phyloP scores from a whole-genome alignment of 2,888 invertebrate genomes.

The Trissolcus brochymenae region DNA sequence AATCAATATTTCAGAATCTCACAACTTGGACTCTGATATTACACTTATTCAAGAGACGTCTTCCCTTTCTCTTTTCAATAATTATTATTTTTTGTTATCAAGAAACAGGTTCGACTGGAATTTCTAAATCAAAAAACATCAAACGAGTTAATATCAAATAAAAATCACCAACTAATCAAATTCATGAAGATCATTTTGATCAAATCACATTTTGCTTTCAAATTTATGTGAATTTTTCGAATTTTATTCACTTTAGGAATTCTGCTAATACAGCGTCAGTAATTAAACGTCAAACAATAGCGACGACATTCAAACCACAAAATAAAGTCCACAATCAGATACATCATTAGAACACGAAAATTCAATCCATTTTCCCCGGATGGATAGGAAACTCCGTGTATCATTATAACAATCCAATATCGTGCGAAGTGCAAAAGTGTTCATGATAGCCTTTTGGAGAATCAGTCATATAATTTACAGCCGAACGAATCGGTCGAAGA shows the following conservation, averaged over 20 bases:
- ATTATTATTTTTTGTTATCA: not conserved
- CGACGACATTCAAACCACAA: not conserved
- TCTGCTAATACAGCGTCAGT: too few relatives aligned
- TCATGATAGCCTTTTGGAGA: not conserved
- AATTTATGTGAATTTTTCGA: too few relatives aligned
- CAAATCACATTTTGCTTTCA: too few relatives aligned
- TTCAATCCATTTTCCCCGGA: not conserved
- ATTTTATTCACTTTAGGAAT: too few relatives aligned
- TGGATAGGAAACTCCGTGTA: not conserved
- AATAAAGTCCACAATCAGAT: not conserved
- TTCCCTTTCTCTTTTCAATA: not conserved
- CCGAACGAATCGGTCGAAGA: constrained; percentile 16
- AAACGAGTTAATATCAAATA: too few relatives aligned
- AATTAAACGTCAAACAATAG: too few relatives aligned
- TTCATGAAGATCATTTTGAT: too few relatives aligned
- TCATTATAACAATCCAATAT: not conserved
- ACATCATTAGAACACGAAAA: not conserved
- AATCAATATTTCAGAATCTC: too few relatives aligned
- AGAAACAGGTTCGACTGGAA: not conserved
- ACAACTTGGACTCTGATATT: too few relatives aligned
- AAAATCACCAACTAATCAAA: too few relatives aligned
- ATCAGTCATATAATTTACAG: constrained; percentile 26
- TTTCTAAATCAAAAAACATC: too few relatives aligned
- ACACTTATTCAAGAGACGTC: not conserved
- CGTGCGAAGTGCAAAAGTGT: not conserved